These are phyloP conservation scores for Strigops habroptila DNA, from an alignment of 2,113 vertebrate genomes.

Conservation along the genomic window DNA sequence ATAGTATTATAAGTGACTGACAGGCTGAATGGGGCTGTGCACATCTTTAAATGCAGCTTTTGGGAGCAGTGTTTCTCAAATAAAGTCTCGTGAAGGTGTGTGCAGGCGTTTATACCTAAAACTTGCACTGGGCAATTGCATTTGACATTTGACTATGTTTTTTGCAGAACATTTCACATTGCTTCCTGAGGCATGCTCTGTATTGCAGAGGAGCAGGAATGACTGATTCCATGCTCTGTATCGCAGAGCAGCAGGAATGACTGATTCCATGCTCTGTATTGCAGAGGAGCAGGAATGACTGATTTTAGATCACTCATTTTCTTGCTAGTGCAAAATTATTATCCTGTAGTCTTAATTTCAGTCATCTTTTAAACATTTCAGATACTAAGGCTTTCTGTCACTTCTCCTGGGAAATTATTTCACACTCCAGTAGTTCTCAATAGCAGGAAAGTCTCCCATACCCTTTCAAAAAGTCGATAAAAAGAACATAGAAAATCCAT, in stretches of 20 bases:
- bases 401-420: neutral
- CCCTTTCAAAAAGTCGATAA: neutral
- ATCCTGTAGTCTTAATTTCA: neutral
- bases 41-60: neutral
- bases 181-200: neutral
- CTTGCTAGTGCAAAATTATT: neutral
- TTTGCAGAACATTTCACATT: neutral
- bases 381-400: neutral
- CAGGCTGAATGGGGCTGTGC: neutral
- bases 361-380: neutral
- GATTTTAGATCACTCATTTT: neutral
- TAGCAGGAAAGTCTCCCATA: neutral
- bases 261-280: neutral
- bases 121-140: neutral
- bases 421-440: neutral
- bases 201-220: neutral
- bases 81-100: neutral
- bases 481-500: neutral
- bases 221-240: neutral
- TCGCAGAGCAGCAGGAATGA: too few species aligned
- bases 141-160: neutral
- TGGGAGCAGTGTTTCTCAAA: neutral
- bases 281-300: neutral
- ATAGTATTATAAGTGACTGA: neutral
- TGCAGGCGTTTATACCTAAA: neutral